A percentile compares a stretch with the other conserved stretches of the same genome.
Evolutionary conservation across 2,888 invertebrate genomes (phyloP).

Genomic region (Toxonevra muliebris): DNA sequence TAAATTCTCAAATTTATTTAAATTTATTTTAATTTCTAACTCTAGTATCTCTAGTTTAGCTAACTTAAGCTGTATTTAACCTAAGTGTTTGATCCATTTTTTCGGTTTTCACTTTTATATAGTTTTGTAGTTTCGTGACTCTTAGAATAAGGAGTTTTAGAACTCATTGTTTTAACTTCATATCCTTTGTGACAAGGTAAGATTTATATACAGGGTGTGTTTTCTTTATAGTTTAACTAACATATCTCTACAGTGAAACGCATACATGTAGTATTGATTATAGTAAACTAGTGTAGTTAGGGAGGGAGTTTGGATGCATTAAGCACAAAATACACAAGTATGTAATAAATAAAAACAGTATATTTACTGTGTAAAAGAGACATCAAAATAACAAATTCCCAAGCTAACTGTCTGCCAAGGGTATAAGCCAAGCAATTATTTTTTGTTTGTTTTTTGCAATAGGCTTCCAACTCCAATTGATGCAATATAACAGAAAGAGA

Average conservation of each 20-base stretch:
- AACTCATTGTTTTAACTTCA: constrained; percentile 51
- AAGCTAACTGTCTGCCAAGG: too few species aligned
- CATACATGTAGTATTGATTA: neutral
- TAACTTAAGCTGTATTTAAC: constrained; percentile 21
- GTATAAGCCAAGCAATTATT: too few species aligned
- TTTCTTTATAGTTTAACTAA: constrained; percentile 5
- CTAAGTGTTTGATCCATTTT: constrained; percentile 25
- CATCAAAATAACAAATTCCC: too few species aligned
- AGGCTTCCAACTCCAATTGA: too few species aligned
- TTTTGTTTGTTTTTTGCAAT: too few species aligned
- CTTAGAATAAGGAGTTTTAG: constrained; percentile 49
- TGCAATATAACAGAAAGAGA: too few species aligned
- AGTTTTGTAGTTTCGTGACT: constrained; percentile 26
- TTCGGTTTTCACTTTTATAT: constrained; percentile 5
- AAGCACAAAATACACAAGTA: too few species aligned
- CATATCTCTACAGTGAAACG: neutral
- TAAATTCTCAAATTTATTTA: too few species aligned
- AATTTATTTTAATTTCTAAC: too few species aligned
- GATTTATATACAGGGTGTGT: constrained; percentile 41
- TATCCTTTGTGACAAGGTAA: constrained; percentile 38
- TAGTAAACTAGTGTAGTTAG: neutral
- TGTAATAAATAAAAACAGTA: too few species aligned
- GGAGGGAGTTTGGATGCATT: neutral
- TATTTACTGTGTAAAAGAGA: too few species aligned
- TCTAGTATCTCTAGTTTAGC: constrained; percentile 6